Evolutionary conservation across 2,797 vertebrate genomes (phyloP).

Genomic region (Acridotheres tristis): DNA sequence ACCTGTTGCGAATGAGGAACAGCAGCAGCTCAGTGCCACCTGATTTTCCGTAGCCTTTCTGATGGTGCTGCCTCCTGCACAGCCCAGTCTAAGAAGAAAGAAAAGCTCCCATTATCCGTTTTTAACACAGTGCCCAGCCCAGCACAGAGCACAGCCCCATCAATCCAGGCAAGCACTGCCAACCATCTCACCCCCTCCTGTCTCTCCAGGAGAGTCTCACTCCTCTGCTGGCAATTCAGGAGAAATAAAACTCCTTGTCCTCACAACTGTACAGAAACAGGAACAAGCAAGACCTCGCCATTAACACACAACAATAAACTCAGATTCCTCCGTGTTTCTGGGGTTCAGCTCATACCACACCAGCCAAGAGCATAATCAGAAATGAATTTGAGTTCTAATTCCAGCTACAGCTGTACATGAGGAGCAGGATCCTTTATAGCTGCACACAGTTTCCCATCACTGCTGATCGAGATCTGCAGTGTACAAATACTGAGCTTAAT

Average conservation of each 20-base stretch:
- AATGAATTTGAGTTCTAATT: neutral
- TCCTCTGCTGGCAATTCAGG: neutral
- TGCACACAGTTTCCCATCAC: neutral
- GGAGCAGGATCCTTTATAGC: neutral
- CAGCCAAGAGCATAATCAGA: neutral
- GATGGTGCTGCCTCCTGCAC: neutral
- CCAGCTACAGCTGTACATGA: neutral
- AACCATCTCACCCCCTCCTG: neutral
- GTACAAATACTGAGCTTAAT: neutral
- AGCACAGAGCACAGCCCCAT: neutral
- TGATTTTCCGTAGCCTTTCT: neutral
- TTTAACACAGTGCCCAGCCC: neutral
- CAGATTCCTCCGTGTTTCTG: neutral
- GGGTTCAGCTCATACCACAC: neutral
- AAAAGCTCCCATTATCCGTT: neutral
- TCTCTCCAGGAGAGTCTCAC: neutral
- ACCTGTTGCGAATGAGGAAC: neutral
- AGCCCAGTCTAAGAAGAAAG: neutral
- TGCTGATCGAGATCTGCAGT: neutral
- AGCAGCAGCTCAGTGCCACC: neutral
- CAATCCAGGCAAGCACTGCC: neutral
- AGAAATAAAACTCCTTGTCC: neutral
- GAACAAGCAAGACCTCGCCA: neutral
- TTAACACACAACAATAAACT: neutral
- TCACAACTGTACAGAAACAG: neutral